Conservation (phyloP, 2,113 vertebrate genomes). For the Trinectes maculatus region DNA sequence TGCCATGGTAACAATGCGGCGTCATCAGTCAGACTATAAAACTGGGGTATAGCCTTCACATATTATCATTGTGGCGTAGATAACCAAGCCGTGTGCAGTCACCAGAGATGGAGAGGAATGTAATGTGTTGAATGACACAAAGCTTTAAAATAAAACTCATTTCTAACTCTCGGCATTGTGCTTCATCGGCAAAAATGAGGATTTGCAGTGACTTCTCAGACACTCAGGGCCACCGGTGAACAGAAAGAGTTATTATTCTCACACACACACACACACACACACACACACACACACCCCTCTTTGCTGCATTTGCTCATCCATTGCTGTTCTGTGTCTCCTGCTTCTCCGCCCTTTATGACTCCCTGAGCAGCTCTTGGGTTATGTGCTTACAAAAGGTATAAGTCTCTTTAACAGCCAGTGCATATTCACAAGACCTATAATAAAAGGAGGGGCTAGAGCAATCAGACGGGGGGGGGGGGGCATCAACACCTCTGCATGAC, state of each 20-base stretch:
- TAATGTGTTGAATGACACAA: conserved; percentile 77
- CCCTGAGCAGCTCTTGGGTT: conserved; percentile 48
- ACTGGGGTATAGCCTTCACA: conserved; percentile 45
- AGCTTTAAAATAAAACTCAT: conserved; percentile 75
- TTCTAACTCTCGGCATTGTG: conserved; percentile 66
- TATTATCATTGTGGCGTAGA: conserved; percentile 48
- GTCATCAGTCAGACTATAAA: conserved; percentile 58
- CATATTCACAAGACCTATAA: conserved; percentile 46
- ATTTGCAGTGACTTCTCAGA: conserved; percentile 69
- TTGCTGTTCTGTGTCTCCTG: conserved; percentile 59
- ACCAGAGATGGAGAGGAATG: conserved; percentile 65
- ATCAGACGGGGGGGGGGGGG: conserved; percentile 20
- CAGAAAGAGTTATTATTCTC: conserved; percentile 74
- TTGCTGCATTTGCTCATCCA: conserved; percentile 51
- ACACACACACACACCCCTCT: conserved; percentile 37
- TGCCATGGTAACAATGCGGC: conserved; percentile 38
- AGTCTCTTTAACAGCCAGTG: conserved; percentile 47
- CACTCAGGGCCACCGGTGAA: conserved; percentile 66
- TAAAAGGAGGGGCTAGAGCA: conserved; percentile 1
- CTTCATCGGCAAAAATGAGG: conserved; percentile 77
- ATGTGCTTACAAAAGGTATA: conserved; percentile 55
- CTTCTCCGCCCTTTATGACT: conserved; percentile 54
- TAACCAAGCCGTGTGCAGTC: conserved; percentile 53
- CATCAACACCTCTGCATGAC: conserved; percentile 14
- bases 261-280: conserved; percentile 36